Evolutionary conservation across 2,888 invertebrate genomes (phyloP), one percentile per base, ranked within the genome.

Genomic region (Thyatira batis): DNA sequence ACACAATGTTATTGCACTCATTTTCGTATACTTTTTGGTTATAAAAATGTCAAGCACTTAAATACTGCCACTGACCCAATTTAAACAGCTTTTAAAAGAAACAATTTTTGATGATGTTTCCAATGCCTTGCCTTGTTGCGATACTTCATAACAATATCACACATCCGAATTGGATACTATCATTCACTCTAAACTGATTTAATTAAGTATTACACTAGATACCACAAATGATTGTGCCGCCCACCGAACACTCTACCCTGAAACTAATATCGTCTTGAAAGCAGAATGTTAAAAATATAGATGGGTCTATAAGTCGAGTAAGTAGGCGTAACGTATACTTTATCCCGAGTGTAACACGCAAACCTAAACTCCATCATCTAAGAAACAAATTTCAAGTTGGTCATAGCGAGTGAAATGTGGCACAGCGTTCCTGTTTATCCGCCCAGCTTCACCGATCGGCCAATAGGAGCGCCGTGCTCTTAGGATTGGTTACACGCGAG

Each of bases 401-500:
- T 54, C 50, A 65, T 67, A 69, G 61, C 57, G 55, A 61, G 54
- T 53, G 56, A 61, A 68, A 61, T 65, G 69, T 61, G 61, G 63
- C 66, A 64, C 82, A 78, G 79, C 79, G 82, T 85, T 84, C 82
- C 80, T 72, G 68, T 73, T 67, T 76, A 63, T 63, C 81, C 89
- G 89, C 89, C 91, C 87, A 71, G 69, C 63, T 58, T 23, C 54
- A 54, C 57, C 54, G 60, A 65, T 55, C 62, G 57, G 59, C 91
- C 91, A 91, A 91, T 90, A 57, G 71, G 69, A 70, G 56, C 39
- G 55, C 53, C 49, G 61, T 61, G 52, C 54, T 61, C 60, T 63
- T 74, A 71, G 76, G 81, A 90, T 92, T 92, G 91, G 91, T 84
- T 89, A 89, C 86, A 86, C 59, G 58, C 61, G 71, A 73, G 72